These are phyloP conservation scores for Drosophila oshimai DNA, from an alignment of 1,140 invertebrate species.

Conservation along the genomic window DNA sequence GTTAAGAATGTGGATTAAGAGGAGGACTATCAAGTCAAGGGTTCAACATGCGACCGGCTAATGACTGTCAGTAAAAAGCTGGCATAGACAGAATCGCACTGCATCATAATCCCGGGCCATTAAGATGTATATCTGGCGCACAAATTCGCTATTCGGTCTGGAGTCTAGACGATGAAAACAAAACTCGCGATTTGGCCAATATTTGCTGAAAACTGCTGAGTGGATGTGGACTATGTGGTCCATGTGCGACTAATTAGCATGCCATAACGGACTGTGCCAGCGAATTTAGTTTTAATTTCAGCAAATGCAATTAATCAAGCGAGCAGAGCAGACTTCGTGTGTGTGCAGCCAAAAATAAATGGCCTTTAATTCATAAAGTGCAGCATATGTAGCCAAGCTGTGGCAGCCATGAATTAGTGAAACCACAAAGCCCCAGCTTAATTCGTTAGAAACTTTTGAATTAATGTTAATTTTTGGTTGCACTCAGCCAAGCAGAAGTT, in stretches of 20 bases:
- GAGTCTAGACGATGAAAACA: constrained; percentile 52
- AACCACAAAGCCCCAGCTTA: constrained; percentile 27
- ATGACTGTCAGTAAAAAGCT: constrained; percentile 19
- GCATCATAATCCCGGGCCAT: constrained; percentile 65
- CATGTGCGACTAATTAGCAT: constrained; percentile 59
- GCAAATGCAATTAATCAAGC: constrained; percentile 42
- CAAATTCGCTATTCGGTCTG: constrained; percentile 37
- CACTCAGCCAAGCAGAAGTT: not conserved
- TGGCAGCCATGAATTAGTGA: constrained; percentile 10
- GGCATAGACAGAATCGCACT: not conserved
- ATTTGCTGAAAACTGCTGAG: constrained; percentile 9
- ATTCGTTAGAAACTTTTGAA: constrained; percentile 18
- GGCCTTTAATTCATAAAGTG: constrained; percentile 53
- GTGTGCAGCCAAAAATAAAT: constrained; percentile 43
- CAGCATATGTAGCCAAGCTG: constrained; percentile 48
- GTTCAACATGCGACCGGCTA: constrained; percentile 16
- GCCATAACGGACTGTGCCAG: constrained; percentile 16
- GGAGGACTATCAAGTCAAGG: not conserved
- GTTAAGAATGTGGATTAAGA: not conserved
- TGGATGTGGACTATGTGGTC: not conserved
- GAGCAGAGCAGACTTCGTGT: constrained; percentile 8
- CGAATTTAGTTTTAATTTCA: constrained; percentile 53
- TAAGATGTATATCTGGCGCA: constrained; percentile 66
- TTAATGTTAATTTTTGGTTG: constrained; percentile 16
- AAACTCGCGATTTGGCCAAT: constrained; percentile 26